These are phyloP conservation scores for Notechis scutatus DNA, from an alignment of 2,113 vertebrate genomes.

Conservation along the genomic window DNA sequence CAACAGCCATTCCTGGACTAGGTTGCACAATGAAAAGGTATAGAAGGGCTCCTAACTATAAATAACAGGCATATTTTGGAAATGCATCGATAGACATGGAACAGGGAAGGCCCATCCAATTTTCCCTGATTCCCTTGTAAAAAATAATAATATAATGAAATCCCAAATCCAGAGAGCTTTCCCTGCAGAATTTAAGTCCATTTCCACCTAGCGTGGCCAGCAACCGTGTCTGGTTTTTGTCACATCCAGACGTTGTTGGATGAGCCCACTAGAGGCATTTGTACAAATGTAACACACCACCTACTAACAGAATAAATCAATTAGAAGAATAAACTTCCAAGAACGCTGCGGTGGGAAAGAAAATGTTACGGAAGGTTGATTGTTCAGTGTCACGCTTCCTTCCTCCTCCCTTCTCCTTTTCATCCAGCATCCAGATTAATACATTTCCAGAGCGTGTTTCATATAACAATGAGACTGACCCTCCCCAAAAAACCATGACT, in stretches of 20 bases:
- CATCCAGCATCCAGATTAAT: neutral
- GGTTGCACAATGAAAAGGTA: too few species aligned
- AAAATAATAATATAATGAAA: neutral
- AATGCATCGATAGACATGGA: neutral
- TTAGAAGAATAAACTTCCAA: constrained; percentile 3
- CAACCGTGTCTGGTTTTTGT: constrained; percentile 17
- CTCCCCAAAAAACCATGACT: neutral
- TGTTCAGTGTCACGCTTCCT: neutral
- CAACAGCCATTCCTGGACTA: too few species aligned
- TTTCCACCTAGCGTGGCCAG: constrained; percentile 36
- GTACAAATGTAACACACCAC: constrained; percentile 18
- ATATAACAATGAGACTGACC: neutral
- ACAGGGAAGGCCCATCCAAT: constrained; percentile 9
- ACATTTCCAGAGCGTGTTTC: neutral
- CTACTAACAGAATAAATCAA: constrained; percentile 13
- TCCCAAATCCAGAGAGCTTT: constrained; percentile 16
- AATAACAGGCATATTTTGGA: neutral
- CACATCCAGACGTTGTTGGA: constrained; percentile 21
- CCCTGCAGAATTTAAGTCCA: constrained; percentile 45
- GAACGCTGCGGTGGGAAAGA: neutral
- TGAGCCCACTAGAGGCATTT: constrained; percentile 23
- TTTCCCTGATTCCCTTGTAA: constrained; percentile 20
- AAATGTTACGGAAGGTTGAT: neutral
- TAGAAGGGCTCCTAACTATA: neutral
- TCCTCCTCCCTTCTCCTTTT: neutral